Percentiles rank a stretch among this genome's conserved stretches.
Conservation (phyloP, 2,797 vertebrate species). For the Discoglossus pictus region DNA sequence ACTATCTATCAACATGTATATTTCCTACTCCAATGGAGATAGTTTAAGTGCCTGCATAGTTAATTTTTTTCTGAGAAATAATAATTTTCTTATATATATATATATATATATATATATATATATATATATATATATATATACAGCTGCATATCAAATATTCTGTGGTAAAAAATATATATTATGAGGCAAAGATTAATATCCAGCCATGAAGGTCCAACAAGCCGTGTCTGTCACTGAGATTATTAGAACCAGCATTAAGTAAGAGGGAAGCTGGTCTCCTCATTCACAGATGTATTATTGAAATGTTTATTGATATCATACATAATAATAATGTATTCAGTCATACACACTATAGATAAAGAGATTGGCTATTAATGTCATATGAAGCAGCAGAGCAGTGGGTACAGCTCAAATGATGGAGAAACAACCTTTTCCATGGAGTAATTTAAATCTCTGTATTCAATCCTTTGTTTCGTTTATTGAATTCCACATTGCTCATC, state of each 20-base stretch:
- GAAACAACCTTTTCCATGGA: neutral
- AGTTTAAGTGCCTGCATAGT: conserved; percentile 52
- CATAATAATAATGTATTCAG: conserved; percentile 4
- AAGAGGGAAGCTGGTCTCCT: too few relatives aligned
- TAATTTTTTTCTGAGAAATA: too few relatives aligned
- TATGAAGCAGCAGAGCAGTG: neutral
- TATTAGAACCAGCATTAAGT: too few relatives aligned
- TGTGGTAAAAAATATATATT: conserved; percentile 31
- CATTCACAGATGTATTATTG: too few relatives aligned
- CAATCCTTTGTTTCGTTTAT: too few relatives aligned
- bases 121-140: conserved; percentile 43
- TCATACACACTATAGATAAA: too few relatives aligned
- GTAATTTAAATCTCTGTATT: neutral
- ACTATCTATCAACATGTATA: conserved; percentile 58
- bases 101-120: too few relatives aligned
- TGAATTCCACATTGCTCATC: too few relatives aligned
- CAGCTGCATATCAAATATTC: conserved; percentile 52
- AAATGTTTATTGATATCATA: conserved; percentile 9
- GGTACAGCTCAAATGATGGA: neutral
- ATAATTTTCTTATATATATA: too few relatives aligned
- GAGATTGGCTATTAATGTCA: neutral
- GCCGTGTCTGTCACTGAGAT: conserved; percentile 11
- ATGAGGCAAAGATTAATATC: conserved; percentile 19
- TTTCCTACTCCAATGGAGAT: conserved; percentile 54
- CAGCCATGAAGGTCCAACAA: neutral